Conservation (phyloP, 2,113 vertebrate genomes). For the Pseudorhombus dupliciocellatus region DNA sequence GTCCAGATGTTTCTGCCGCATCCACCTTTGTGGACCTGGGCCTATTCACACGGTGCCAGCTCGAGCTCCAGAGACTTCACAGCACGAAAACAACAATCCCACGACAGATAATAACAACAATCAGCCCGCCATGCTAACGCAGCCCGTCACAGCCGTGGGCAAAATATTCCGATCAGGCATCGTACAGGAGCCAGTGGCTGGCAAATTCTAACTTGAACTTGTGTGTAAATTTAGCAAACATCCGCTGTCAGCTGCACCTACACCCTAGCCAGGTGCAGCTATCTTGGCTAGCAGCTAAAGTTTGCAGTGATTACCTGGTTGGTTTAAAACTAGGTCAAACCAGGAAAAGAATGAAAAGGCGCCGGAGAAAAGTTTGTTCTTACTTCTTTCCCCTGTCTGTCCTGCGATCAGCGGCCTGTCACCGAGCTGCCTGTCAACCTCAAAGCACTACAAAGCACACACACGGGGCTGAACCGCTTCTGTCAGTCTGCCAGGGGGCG, state of each 20-base stretch:
- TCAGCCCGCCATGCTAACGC: background rate
- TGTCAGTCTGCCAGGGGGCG: background rate
- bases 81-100: slow-evolving; percentile 49
- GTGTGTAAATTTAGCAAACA: background rate
- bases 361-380: slow-evolving; percentile 5
- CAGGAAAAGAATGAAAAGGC: background rate
- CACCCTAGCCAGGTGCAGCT: background rate
- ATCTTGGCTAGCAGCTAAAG: background rate
- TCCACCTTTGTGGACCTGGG: slow-evolving; percentile 46
- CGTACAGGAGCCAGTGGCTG: background rate
- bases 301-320: slow-evolving; percentile 7
- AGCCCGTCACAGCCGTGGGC: background rate
- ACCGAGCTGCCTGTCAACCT: slow-evolving; percentile 14
- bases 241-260: background rate
- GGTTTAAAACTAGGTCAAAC: slow-evolving; percentile 27
- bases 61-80: slow-evolving; percentile 58
- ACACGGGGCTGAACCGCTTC: background rate
- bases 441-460: slow-evolving; percentile 36
- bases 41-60: slow-evolving; percentile 60
- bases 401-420: background rate
- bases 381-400: slow-evolving; percentile 37
- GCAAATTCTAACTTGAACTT: background rate
- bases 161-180: background rate
- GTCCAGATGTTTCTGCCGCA: slow-evolving; percentile 57
- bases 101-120: background rate